Evolutionary conservation across 2,797 vertebrate genomes (phyloP), one percentile per base, ranked within the genome.

Genomic region (Poecilia wingei): DNA sequence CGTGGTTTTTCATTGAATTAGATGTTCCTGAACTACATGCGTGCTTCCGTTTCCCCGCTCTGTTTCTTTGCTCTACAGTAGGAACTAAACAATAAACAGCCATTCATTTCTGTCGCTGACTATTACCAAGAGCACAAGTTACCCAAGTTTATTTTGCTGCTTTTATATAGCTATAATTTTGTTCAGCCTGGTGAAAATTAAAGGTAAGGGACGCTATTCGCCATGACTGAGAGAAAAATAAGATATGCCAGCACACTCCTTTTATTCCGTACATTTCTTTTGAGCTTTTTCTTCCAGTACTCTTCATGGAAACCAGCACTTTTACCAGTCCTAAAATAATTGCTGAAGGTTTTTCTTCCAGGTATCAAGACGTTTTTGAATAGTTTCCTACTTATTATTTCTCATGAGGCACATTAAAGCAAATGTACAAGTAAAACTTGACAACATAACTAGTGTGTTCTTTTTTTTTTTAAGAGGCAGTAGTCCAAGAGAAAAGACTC

Each of bases 51-150:
- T 28, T 41, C 8, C 36, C 16, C 5, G 41, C 41, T 69, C 41
- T 43, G 33, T 46, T 51, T 66, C 14, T 36, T 69, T 3, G 41
- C 69, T 76, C 12, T 31, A 49, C 25, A 41, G 36, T 36, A 77
- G 20, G 69, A 45, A 53, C 53, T 80, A 46, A 72, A 22, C 69
- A 36, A 72, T 74, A 81, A 81, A 55, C 70, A 47, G n/a, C 20
- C 16, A 4, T 22, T 66, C 16, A 39, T 39, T 66, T 39, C 13
- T 39, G 33, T 68, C 3, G 36, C 7, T 68, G 33, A 66, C 16
- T 20, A 3, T 39, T 47, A 33, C 7, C 8, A 18, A 33, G 2
- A 45, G 43, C 25, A 16, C 49, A 53, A 51, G 10, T 51, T 14
- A 36, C 7, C 22, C 31, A 3, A 1, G 49, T 73, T 36, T 25